Evolutionary conservation across 1,140 invertebrate species (phyloP), one percentile per base, ranked within the genome.

Genomic region (Andrena cerasifolii): DNA sequence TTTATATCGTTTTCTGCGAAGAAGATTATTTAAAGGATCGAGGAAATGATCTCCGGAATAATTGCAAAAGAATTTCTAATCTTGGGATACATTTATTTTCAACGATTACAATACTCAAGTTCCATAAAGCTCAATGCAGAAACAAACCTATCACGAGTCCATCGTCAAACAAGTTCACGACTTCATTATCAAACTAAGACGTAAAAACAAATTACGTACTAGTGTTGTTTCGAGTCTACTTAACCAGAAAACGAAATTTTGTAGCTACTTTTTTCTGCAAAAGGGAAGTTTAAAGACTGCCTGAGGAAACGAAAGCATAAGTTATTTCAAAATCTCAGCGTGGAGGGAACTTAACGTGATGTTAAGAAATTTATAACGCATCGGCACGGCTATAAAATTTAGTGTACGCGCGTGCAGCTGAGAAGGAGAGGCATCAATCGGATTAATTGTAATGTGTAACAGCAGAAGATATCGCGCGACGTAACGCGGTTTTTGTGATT

Each of bases 121-220:
- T 21, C 8, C 12, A 33, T 8, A 21, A 56, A 56, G 14, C 21
- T 49, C 2, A 5, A 8, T 0, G 14, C 14, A 24, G 16, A 51
- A 21, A 72, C 7, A 36, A 26, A 40, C 4, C 28, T 24, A 72
- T 10, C n/a, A 6, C 24, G 5, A 8, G 21, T 21, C 49, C 28
- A 21, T 68, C 40, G 18, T 47, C n/a, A 76, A 68, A 76, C 31
- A 76, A 58, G 10, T 68, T 76, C 58, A 47, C 68, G 28, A 10
- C 33, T 45, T 58, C 28, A 58, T 47, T 36, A 58, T 45, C 49
- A 54, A 75, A 67, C 31, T 75, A 54, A 56, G 49, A 56, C 53
- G n/a, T n/a, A n/a, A n/a, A n/a, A n/a, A n/a, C n/a, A n/a, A n/a
- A n/a, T n/a, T n/a, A n/a, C n/a, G 21, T 67, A 67, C 21, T 65